Percentiles rank a stretch among this genome's conserved stretches.
Conservation (phyloP, 1,140 invertebrate species). For the Microplitis mediator region DNA sequence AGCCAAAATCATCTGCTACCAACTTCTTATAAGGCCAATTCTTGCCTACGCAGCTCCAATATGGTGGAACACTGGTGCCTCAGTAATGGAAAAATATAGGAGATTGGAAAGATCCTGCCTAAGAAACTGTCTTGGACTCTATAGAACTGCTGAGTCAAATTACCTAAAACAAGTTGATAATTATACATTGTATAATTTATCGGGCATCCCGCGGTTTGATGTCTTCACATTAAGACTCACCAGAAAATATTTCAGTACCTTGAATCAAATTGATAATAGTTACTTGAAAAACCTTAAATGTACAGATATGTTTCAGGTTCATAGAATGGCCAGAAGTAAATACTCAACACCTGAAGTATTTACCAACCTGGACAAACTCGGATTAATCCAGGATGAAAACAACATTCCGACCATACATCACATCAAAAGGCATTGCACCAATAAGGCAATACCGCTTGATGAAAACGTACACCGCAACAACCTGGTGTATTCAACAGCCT, state of each 20-base stretch:
- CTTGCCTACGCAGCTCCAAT: not conserved
- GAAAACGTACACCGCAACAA: not conserved
- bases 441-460: not conserved
- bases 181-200: no score
- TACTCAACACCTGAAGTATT: constrained; percentile 13
- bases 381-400: not conserved
- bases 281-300: no score
- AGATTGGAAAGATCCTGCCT: no score
- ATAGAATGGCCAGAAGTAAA: no score
- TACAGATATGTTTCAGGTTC: no score
- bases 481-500: not conserved
- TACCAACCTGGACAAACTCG: not conserved
- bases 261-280: no score
- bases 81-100: no score
- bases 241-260: no score
- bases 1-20: not conserved
- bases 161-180: no score
- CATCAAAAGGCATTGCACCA: not conserved
- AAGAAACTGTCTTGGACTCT: no score
- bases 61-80: not conserved
- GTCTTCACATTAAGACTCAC: no score
- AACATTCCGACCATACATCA: constrained; percentile 7
- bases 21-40: not conserved
- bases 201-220: no score
- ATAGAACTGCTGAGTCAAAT: not conserved